A percentile compares a stretch with the other conserved stretches of the same genome.
These are phyloP conservation scores for Lingula anatina DNA, from an alignment of 2,888 invertebrate species.

Conservation along the genomic window DNA sequence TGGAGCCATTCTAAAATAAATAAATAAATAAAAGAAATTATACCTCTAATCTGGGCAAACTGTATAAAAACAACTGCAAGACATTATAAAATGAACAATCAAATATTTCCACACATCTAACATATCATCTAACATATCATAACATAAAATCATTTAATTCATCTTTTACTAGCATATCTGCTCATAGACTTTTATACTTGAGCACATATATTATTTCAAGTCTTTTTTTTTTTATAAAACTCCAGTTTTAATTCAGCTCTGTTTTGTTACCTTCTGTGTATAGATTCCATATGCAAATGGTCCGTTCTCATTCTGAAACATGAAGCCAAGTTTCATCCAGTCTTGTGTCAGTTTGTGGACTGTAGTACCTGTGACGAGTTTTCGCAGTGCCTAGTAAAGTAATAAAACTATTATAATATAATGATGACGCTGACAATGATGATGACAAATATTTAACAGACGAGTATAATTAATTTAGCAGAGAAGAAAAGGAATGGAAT, in stretches of 20 bases:
- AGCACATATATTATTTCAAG: neutral
- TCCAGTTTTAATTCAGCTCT: neutral
- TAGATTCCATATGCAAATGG: constrained; percentile 35
- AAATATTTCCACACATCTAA: neutral
- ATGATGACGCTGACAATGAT: neutral
- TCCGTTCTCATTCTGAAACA: constrained; percentile 26
- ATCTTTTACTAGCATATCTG: neutral
- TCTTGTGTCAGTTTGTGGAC: constrained; percentile 34
- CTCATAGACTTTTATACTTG: too few species aligned
- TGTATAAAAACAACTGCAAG: neutral
- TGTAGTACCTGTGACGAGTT: constrained; percentile 23
- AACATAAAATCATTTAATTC: neutral
- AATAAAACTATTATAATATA: neutral
- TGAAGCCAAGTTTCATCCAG: constrained; percentile 31
- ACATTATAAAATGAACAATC: neutral
- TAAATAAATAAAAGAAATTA: neutral
- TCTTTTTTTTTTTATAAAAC: neutral
- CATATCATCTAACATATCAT: neutral
- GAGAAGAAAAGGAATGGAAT: neutral
- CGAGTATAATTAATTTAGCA: neutral
- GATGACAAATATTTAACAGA: too few species aligned
- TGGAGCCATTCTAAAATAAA: constrained; percentile 31
- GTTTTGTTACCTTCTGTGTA: constrained; percentile 23
- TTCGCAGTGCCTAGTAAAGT: constrained; percentile 22
- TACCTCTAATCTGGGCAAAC: neutral